Percentiles rank a stretch among this genome's conserved stretches.
These are phyloP conservation scores for Metridium senile DNA, from an alignment of 92 coral and sea anemone species.

Conservation along the genomic window DNA sequence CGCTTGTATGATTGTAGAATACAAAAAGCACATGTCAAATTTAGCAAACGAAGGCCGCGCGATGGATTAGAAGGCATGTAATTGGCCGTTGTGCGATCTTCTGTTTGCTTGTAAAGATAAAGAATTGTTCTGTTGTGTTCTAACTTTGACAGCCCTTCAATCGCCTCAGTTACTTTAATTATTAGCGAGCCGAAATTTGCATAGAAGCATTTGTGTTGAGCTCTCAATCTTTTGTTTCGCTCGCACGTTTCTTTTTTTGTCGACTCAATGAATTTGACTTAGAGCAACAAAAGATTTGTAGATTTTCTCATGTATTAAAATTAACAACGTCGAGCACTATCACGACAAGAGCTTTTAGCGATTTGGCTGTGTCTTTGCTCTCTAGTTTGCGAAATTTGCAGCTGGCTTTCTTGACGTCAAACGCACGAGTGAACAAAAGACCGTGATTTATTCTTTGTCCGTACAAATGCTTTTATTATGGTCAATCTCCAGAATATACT, in stretches of 20 bases:
- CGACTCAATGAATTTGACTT: background rate
- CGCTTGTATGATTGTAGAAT: constrained; percentile 29
- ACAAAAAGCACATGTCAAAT: constrained; percentile 30
- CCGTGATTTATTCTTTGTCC: constrained; percentile 53
- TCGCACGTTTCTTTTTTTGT: constrained; percentile 35
- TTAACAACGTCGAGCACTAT: constrained; percentile 1
- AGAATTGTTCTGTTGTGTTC: constrained; percentile 62
- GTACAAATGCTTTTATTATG: constrained; percentile 14
- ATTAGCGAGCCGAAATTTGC: constrained; percentile 53
- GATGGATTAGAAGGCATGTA: constrained; percentile 18
- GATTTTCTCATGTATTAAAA: background rate
- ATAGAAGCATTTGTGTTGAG: constrained; percentile 28
- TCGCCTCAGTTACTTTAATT: constrained; percentile 64
- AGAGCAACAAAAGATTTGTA: constrained; percentile 9
- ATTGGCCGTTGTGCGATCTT: constrained; percentile 50
- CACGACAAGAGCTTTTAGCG: background rate
- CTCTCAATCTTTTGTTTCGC: constrained; percentile 20
- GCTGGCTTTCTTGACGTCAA: constrained; percentile 67
- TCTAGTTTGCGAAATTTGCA: constrained; percentile 36
- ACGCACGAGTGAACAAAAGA: constrained; percentile 40
- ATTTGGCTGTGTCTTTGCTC: constrained; percentile 12
- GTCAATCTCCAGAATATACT: constrained; percentile 23
- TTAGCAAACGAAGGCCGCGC: constrained; percentile 41
- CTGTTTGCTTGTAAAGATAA: constrained; percentile 66
- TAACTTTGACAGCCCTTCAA: constrained; percentile 71